Percentiles rank a stretch among this genome's conserved stretches.
Conservation (phyloP, 2,888 invertebrate genomes). For the Aricia artaxerxes region DNA sequence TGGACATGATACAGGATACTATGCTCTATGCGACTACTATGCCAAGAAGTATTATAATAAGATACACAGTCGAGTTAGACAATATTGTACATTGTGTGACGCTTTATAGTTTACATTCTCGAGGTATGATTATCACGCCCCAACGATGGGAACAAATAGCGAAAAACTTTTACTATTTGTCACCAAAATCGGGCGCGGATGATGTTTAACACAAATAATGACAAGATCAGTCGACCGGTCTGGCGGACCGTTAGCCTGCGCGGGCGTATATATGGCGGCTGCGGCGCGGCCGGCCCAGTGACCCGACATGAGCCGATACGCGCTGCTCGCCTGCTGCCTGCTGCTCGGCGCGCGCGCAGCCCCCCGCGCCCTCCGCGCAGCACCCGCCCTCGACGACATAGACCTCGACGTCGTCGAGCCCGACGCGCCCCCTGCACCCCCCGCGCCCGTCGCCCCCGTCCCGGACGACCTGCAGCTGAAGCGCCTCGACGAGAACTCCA, state of each 20-base stretch:
- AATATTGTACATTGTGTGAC: background rate
- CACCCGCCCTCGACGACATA: slow-evolving; percentile 47
- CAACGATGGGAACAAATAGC: background rate
- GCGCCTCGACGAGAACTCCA: slow-evolving; percentile 48
- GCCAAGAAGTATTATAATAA: too few relatives aligned
- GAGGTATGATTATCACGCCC: background rate
- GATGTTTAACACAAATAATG: slow-evolving; percentile 67
- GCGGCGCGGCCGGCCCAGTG: slow-evolving; percentile 54
- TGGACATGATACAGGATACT: too few relatives aligned
- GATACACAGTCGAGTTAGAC: too few relatives aligned
- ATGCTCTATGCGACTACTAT: too few relatives aligned
- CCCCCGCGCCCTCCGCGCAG: slow-evolving; percentile 51
- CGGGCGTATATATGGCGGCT: slow-evolving; percentile 60
- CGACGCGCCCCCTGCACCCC: slow-evolving; percentile 44
- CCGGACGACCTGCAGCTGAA: slow-evolving; percentile 53
- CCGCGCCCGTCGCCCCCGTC: slow-evolving; percentile 53
- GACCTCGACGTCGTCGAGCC: slow-evolving; percentile 49
- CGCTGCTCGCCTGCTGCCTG: slow-evolving; percentile 57
- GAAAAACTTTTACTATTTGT: slow-evolving; percentile 30
- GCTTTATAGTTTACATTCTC: background rate
- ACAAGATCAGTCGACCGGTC: slow-evolving; percentile 62
- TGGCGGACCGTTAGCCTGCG: slow-evolving; percentile 62
- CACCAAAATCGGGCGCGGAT: slow-evolving; percentile 38
- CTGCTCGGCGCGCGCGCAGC: slow-evolving; percentile 61
- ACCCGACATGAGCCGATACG: slow-evolving; percentile 67